Base-by-base conservation (phyloP, 1,140 invertebrate genomes). In the Drosophila arawakana region DNA sequence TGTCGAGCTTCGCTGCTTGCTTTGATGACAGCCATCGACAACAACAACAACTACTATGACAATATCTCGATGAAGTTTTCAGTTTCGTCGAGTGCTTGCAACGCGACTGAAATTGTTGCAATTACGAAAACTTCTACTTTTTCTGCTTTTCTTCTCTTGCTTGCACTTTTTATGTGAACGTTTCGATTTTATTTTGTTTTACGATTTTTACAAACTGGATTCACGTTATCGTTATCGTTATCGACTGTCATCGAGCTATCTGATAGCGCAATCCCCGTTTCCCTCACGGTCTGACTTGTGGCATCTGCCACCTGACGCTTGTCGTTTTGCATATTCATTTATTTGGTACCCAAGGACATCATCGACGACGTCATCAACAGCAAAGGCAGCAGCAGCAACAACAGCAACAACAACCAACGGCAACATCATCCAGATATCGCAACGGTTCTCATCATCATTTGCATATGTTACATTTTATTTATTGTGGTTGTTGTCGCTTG, bases 391-490 rank as follows among this genome's bases (percentile, higher is more conserved):
- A 37, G 25, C 35, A 61, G 10, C 60, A 65, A 30, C 41, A 65
- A n/a, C 39, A 68, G 52, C 47, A 49, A n/a, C 50, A 71, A 47
- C 46, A 46, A 21, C 7, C 69, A 61, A 37, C 55, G 37, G 37
- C 60, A 50, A 39, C 54, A 68, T 13, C 39, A 25, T 37, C 63
- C 3, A 30, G 65, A 50, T 81, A 78, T 86, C 67, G 75, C 69
- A 72, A 71, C 62, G 69, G 76, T 88, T 88, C 83, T 86, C 83
- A 88, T 89, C 83, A 89, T 88, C 83, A 88, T 89, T 88, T 88
- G 83, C 83, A 88, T 88, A 88, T 88, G 83, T 88, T 88, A 89
- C 83, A 89, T 80, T 69, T 88, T 88, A 89, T 88, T 88, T 89
- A 89, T 88, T 89, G 80, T 89, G 69, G 62, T 78, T 77, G 78